These are phyloP conservation scores for Biston betularia DNA, from an alignment of 2,888 invertebrate species.

Conservation along the genomic window DNA sequence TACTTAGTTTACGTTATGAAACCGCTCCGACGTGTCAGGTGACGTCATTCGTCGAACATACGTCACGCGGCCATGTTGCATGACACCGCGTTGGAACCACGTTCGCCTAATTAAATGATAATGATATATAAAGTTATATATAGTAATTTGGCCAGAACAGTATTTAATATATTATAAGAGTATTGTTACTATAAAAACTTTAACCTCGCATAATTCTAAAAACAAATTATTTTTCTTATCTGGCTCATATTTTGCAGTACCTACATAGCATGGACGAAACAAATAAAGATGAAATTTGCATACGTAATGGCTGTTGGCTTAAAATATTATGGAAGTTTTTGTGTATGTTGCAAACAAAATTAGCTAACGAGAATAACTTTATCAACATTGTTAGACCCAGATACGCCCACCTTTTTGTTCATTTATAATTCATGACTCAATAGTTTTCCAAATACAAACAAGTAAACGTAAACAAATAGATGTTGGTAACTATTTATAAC, in stretches of 20 bases:
- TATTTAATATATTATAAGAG: slow-evolving; percentile 2
- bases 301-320: slow-evolving; percentile 31
- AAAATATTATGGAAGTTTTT: slow-evolving; percentile 29
- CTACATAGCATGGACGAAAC: slow-evolving; percentile 17
- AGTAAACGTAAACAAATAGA: too few relatives aligned
- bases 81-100: neutral
- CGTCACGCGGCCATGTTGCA: slow-evolving; percentile 13
- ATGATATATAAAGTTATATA: slow-evolving; percentile 23
- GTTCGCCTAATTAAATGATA: slow-evolving; percentile 12
- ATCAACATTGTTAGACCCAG: slow-evolving; percentile 6
- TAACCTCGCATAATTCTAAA: slow-evolving; percentile 17
- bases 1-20: neutral
- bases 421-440: slow-evolving; percentile 14
- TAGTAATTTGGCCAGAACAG: neutral
- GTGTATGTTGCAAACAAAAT: slow-evolving; percentile 28
- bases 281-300: slow-evolving; percentile 29
- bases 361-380: slow-evolving; percentile 16
- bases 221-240: slow-evolving; percentile 27
- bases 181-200: slow-evolving; percentile 25
- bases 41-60: slow-evolving; percentile 10
- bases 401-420: slow-evolving; percentile 19
- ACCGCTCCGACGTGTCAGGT: neutral
- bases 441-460: slow-evolving; percentile 8
- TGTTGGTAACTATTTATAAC: neutral
- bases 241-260: slow-evolving; percentile 13